These are phyloP conservation scores for Lasiurus borealis DNA, from an alignment of 2,113 vertebrate species.

Conservation along the genomic window DNA sequence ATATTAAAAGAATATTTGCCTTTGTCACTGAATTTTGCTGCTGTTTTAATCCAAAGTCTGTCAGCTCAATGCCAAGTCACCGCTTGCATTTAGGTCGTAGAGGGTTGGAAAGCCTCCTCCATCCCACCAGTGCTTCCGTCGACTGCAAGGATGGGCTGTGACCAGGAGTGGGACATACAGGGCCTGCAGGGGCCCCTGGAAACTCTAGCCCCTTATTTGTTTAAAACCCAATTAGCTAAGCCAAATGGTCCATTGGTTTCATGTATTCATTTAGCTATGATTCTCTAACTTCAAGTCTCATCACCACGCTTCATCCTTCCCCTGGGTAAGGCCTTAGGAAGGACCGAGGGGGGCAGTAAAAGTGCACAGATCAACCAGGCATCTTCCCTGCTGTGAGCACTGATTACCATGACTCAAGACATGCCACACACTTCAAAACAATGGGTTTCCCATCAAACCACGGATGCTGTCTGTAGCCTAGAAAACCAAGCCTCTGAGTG, in stretches of 20 bases:
- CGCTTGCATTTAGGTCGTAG: not conserved
- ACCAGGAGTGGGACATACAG: not conserved
- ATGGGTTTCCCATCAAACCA: conserved; percentile 5
- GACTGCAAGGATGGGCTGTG: too few species aligned
- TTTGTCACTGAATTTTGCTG: not conserved
- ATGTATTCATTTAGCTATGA: not conserved
- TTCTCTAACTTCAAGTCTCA: not conserved
- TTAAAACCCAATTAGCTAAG: not conserved
- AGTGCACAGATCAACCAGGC: not conserved
- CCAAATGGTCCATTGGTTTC: not conserved
- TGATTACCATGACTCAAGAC: not conserved
- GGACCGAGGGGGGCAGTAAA: not conserved
- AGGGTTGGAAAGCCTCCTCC: not conserved
- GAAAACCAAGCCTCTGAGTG: conserved; percentile 8
- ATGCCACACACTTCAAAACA: not conserved
- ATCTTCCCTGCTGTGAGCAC: not conserved
- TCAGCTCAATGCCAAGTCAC: not conserved
- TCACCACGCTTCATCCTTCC: not conserved
- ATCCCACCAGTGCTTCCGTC: not conserved
- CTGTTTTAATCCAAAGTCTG: not conserved
- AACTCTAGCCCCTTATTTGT: not conserved
- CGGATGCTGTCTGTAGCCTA: not conserved
- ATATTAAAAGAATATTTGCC: not conserved
- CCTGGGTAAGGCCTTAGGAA: not conserved
- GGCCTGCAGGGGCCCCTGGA: not conserved